Base-by-base conservation (phyloP, 2,797 vertebrate species). In the Champsocephalus gunnari region DNA sequence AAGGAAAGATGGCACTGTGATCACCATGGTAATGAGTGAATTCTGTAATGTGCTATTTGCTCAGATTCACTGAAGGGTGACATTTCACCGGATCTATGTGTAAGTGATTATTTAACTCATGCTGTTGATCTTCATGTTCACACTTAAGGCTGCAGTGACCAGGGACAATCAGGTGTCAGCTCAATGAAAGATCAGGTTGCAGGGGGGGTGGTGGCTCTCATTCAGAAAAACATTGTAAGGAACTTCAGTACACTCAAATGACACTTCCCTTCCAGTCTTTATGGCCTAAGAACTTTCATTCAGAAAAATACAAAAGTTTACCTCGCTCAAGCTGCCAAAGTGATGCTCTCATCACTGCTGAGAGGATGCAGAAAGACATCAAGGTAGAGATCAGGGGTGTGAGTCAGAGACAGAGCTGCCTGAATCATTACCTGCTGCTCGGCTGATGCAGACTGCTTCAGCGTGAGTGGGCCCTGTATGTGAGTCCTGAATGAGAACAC, bases 11-110 rank as follows among this genome's bases (percentile, higher is more conserved):
- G 57, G 78, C 49, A 34, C 73, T 60, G 61, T 71, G 66, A 70
- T 79, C 56, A 65, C 82, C 81, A 84, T 75, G 79, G 62, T 63
- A 70, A 86, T 58, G 8, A 60, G 49, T 34, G 47, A 19, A 16
- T 74, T 51, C 44, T 72, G 73, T 9, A 7, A 51, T 17, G 43
- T 57, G 54, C 45, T 76, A 66, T 78, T 89, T 84, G 71, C 75
- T 65, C 47, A 77, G 45, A 56, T 75, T 55, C 57, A 73, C 71
- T 61, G 63, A 4, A 9, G 34, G 48, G 64, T 55, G 51, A 71
- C 78, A 71, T 75, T 75, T 72, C 69, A 80, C 73, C 72, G 45
- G 9, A 71, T 53, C 43, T 54, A 9, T 10, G 49, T 54, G 48
- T 58, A 49, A 69, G 56, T 64, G 50, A 54, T 62, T 68, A 66